These are phyloP conservation scores for Synanthedon andrenaeformis DNA, from an alignment of 2,888 invertebrate genomes.

Conservation along the genomic window DNA sequence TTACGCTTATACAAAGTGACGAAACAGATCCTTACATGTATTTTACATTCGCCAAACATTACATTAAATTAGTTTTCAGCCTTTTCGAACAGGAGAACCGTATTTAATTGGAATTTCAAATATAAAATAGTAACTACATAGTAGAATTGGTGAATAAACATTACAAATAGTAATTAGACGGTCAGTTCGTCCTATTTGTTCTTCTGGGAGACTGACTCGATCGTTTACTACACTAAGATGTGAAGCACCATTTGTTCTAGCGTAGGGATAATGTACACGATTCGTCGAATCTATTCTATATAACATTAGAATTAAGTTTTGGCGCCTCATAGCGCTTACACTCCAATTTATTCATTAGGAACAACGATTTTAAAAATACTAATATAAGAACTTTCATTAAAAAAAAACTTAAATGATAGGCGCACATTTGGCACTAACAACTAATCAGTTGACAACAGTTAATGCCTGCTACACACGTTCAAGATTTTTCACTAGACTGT, in stretches of 20 bases:
- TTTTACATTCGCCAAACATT: constrained; percentile 49
- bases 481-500: too few species aligned
- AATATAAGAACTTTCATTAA: constrained; percentile 40
- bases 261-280: constrained; percentile 69
- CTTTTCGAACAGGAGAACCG: constrained; percentile 68
- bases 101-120: constrained; percentile 54
- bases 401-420: constrained; percentile 51
- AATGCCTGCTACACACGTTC: constrained; percentile 7
- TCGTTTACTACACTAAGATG: constrained; percentile 43
- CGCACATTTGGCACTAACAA: constrained; percentile 62
- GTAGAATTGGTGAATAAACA: constrained; percentile 58
- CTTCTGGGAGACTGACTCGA: constrained; percentile 1
- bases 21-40: constrained; percentile 40
- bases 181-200: constrained; percentile 10
- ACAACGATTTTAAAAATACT: constrained; percentile 65
- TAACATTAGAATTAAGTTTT: constrained; percentile 54
- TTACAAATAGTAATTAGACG: constrained; percentile 30
- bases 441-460: constrained; percentile 28
- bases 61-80: constrained; percentile 57
- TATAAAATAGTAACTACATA: constrained; percentile 58
- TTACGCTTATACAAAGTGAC: constrained; percentile 25
- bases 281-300: constrained; percentile 59
- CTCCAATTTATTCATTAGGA: constrained; percentile 61
- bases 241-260: constrained; percentile 71
- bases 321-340: constrained; percentile 47